Conservation (phyloP, 2,888 invertebrate genomes). For the Anticlea derivata region DNA sequence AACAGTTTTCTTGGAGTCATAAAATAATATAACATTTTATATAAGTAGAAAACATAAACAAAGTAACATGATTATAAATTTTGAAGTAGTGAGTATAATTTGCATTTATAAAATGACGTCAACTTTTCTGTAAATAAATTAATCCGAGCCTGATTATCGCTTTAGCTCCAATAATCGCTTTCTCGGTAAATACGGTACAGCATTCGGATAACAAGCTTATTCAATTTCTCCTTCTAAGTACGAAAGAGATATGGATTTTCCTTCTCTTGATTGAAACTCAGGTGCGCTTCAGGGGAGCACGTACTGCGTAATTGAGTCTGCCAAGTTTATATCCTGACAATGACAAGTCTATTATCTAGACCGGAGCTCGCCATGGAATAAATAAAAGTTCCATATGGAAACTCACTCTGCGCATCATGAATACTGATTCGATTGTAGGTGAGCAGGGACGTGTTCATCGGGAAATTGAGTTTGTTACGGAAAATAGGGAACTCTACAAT, state of each 20-base stretch:
- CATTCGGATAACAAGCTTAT: not conserved
- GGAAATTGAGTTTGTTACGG: conserved; percentile 15
- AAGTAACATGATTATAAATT: too few species aligned
- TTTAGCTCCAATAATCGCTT: too few species aligned
- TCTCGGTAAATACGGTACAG: not conserved
- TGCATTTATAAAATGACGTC: too few species aligned
- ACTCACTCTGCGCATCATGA: conserved; percentile 28
- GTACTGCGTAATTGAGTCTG: conserved; percentile 64
- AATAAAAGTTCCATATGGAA: conserved; percentile 14
- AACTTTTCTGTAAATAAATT: too few species aligned
- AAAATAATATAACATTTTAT: too few species aligned
- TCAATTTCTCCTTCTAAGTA: not conserved
- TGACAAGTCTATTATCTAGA: conserved; percentile 52
- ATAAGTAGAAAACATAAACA: too few species aligned
- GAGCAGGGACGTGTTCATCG: conserved; percentile 14
- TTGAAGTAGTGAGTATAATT: too few species aligned
- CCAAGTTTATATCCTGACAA: conserved; percentile 56
- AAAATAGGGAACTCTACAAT: conserved; percentile 5
- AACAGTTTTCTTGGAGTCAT: too few species aligned
- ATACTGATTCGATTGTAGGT: conserved; percentile 27
- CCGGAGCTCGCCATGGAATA: conserved; percentile 12
- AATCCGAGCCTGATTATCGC: too few species aligned
- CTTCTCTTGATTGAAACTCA: conserved; percentile 31
- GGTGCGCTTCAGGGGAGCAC: conserved; percentile 40
- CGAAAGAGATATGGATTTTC: not conserved